phyloP scores from a whole-genome alignment of 2,113 vertebrate genomes.

The Ciconia stormi region DNA sequence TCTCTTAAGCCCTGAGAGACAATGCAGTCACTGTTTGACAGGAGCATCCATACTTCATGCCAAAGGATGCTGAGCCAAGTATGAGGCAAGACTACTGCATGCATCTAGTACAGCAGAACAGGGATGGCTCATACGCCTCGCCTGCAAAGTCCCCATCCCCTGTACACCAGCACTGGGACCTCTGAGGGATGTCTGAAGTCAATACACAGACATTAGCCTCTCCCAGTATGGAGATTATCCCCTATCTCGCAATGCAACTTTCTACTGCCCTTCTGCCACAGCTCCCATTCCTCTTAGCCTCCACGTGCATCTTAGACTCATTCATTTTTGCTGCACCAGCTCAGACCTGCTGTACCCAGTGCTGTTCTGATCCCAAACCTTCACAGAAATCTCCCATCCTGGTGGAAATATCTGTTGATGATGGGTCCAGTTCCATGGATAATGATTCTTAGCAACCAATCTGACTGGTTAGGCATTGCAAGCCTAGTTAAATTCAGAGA shows the following conservation, averaged over 20 bases:
- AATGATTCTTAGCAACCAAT: not conserved
- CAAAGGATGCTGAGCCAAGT: constrained; percentile 12
- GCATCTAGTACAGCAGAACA: not conserved
- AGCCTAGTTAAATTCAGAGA: not conserved
- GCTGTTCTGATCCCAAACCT: not conserved
- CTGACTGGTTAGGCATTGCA: not conserved
- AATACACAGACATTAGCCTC: not conserved
- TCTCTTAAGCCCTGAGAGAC: constrained; percentile 31
- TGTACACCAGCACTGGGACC: not conserved
- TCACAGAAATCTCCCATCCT: not conserved
- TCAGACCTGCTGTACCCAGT: not conserved
- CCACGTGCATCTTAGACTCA: not conserved
- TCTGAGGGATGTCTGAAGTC: not conserved
- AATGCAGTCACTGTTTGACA: constrained; percentile 59
- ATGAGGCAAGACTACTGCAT: not conserved
- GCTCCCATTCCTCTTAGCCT: not conserved
- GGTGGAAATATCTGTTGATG: not conserved
- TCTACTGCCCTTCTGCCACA: not conserved
- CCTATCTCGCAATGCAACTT: not conserved
- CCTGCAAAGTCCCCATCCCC: not conserved
- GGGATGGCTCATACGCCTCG: not conserved
- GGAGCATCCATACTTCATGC: constrained; percentile 14
- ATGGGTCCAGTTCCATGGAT: not conserved
- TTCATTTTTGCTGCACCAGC: not conserved
- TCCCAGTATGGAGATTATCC: not conserved